Base-by-base conservation (phyloP, 2,113 vertebrate genomes). In the Balaeniceps rex region DNA sequence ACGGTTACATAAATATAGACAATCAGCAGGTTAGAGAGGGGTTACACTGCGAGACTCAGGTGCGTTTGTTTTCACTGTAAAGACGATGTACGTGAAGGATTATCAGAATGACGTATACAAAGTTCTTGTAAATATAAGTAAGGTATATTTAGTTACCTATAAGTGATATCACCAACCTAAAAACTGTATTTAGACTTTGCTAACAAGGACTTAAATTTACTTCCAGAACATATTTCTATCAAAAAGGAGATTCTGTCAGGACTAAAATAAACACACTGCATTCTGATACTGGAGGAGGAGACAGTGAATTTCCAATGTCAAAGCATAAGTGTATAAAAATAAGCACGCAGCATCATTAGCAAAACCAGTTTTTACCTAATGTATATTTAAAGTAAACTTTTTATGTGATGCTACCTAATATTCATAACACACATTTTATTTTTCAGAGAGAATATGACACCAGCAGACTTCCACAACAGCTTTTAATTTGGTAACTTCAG, bases 51-150 rank as follows among this genome's bases (percentile, higher is more conserved):
- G 6, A 47, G 24, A 15, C 31, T n/a, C 18, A 25, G 38, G 36
- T 42, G 52, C 9, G 7, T 18, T 57, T 82, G 69, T 51, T 82
- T 44, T 31, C 46, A 19, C 5, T 36, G 40, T 7, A 42, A 74
- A 71, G 54, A 38, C 55, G 68, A 1, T 0, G 1, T 4, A 28
- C 1, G 11, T 10, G 38, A 19, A 52, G 75, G 36, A n/a, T 29
- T 68, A 71, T 23, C 5, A 4, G 54, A 81, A 16, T 28, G 52
- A 88, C 14, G 1, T 2, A 9, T 4, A 23, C 28, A 18, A 19
- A 42, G 28, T 54, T 58, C 38, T 34, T 12, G 75, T 49, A 54
- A 49, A 69, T 9, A 31, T 4, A 46, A 64, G 36, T 9, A 54
- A 26, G 11, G 34, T 69, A 7, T 44, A 14, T 65, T 85, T 23